Evolutionary conservation across 30 jellyfish, hydroid and myxozoan genomes (phyloP).

Genomic region (Hydractinia symbiolongicarpus): DNA sequence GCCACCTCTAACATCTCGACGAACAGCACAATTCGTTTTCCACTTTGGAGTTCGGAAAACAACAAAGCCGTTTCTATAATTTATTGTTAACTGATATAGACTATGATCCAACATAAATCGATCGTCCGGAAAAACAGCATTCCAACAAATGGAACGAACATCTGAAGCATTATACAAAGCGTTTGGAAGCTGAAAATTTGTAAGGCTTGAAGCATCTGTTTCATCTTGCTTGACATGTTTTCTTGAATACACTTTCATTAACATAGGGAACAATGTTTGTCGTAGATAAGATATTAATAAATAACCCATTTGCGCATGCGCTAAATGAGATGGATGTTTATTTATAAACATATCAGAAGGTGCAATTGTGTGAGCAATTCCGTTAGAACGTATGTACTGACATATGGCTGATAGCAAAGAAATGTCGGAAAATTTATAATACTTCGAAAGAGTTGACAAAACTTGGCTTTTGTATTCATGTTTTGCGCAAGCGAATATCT

Average conservation of each 20-base stretch:
- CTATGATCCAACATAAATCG: background rate
- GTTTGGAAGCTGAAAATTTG: background rate
- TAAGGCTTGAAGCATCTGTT: background rate
- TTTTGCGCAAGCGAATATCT: background rate
- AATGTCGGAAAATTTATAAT: slow-evolving; percentile 12
- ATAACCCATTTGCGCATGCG: slow-evolving; percentile 36
- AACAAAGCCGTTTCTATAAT: background rate
- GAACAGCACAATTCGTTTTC: slow-evolving; percentile 4
- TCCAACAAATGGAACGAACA: slow-evolving; percentile 24
- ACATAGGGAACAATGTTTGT: background rate
- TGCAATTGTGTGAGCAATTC: background rate
- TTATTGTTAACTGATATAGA: slow-evolving; percentile 1
- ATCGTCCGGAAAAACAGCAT: slow-evolving; percentile 27
- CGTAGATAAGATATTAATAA: slow-evolving; percentile 12
- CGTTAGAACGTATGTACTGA: background rate
- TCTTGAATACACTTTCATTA: background rate
- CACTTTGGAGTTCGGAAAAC: background rate
- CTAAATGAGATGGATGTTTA: slow-evolving; percentile 32
- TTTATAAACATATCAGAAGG: slow-evolving; percentile 17
- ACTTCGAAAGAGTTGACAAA: background rate
- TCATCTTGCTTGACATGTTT: background rate
- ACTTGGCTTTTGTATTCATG: background rate
- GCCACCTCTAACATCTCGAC: slow-evolving; percentile 31
- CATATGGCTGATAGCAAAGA: background rate
- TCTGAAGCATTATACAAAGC: slow-evolving; percentile 1